Evolutionary conservation across 2,113 vertebrate species (phyloP), one percentile per base, ranked within the genome.

Genomic region (Anser brachyrhynchus): DNA sequence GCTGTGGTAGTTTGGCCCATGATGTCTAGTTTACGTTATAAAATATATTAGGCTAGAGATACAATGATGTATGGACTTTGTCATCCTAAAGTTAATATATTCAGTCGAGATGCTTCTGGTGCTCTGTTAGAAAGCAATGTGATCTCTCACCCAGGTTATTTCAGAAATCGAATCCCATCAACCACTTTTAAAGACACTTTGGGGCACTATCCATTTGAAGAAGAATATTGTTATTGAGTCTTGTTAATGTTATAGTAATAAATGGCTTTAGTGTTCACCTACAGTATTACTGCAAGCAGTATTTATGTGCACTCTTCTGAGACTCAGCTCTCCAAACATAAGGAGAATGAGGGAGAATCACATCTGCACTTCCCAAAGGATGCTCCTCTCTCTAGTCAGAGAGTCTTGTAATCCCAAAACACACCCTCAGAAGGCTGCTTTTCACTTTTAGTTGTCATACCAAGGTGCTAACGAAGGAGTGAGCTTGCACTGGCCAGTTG

Each of bases 381-480:
- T 88, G 93, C 76, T 96, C 84, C 19, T 19, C 59, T 94, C 58
- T 78, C 44, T 90, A 74, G 76, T 26, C 70, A 82, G 62, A 51
- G 85, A 39, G 12, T 90, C 87, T 90, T 92, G 57, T 90, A 46
- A 54, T 7, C 61, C 5, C 39, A 17, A 46, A 94, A 78, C 70
- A 95, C 92, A 81, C 7, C 81, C 59, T 89, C 67, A 54, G 28
- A 89, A 91, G 70, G 94, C 90, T 84, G 25, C 74, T 89, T 71
- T 84, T 16, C 59, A 90, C 62, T 88, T 95, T 86, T 49, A 12
- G 21, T 74, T 17, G 62, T 91, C 4, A 0, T 88, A 10, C 35
- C 83, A 79, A 96, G 95, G 74, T 96, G 81, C 88, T 97, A 70
- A 93, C 9, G 41, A 91, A 78, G 89, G 85, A 90, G 43, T 17